Conservation (phyloP, 2,888 invertebrate genomes). For the Thysanoteuthis rhombus region DNA sequence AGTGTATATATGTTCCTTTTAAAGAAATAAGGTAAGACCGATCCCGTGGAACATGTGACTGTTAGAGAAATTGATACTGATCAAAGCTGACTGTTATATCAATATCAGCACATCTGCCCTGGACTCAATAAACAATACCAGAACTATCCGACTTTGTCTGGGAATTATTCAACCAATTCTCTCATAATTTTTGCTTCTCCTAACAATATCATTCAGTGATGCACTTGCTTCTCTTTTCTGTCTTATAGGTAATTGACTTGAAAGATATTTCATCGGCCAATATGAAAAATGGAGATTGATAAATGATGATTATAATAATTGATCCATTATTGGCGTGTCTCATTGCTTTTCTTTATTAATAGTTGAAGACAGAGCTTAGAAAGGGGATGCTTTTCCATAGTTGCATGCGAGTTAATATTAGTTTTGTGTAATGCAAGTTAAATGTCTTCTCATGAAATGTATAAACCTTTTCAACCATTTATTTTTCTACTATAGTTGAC, state of each 20-base stretch:
- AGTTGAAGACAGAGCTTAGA: no score
- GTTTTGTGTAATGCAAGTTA: no score
- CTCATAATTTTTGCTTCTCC: neutral
- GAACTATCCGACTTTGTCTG: neutral
- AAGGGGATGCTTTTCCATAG: no score
- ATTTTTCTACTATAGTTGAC: no score
- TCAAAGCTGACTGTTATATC: neutral
- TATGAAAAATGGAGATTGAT: neutral
- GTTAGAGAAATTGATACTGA: no score
- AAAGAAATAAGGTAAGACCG: no score
- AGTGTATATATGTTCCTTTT: no score
- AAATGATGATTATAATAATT: neutral
- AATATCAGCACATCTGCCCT: neutral
- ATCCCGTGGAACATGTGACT: no score
- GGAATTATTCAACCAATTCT: neutral
- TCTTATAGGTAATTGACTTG: neutral
- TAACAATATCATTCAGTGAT: neutral
- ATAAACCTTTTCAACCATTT: no score
- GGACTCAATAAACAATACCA: neutral
- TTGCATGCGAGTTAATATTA: no score
- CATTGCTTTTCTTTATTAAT: neutral
- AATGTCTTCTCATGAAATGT: no score
- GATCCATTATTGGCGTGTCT: neutral
- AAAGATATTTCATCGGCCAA: neutral
- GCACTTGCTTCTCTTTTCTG: neutral